Percentiles rank a stretch among this genome's conserved stretches.
These are phyloP conservation scores for Lepisosteus oculatus DNA, from an alignment of 2,113 vertebrate species.

Conservation along the genomic window DNA sequence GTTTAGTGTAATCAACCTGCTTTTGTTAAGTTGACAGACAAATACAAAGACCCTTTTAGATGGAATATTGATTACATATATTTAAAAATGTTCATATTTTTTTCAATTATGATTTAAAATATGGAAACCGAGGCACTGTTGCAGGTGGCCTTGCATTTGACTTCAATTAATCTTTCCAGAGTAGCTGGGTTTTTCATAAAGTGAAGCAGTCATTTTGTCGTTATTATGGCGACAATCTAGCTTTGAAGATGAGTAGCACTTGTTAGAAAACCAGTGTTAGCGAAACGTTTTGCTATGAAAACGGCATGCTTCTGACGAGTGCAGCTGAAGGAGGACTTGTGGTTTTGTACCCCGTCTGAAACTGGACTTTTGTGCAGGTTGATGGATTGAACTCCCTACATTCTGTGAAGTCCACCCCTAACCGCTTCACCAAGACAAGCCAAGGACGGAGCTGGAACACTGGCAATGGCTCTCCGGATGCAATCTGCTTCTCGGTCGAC, in stretches of 20 bases:
- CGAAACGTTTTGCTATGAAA: too few species aligned
- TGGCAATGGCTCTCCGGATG: constrained; percentile 95
- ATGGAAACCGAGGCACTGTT: constrained; percentile 23
- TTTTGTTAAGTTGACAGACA: too few species aligned
- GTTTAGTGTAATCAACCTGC: too few species aligned
- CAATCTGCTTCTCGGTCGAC: constrained; percentile 94
- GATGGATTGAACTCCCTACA: constrained; percentile 93
- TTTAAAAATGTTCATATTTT: too few species aligned
- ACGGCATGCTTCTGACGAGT: background rate
- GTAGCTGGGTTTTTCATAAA: constrained; percentile 18
- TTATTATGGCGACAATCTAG: constrained; percentile 34
- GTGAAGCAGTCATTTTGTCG: constrained; percentile 29
- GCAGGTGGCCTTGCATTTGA: constrained; percentile 11
- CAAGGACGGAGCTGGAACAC: constrained; percentile 99
- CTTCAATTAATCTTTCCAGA: constrained; percentile 15
- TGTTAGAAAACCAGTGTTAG: background rate
- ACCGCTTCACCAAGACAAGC: constrained; percentile 96
- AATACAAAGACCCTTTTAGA: too few species aligned
- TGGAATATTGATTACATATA: too few species aligned
- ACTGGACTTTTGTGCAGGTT: constrained; percentile 58
- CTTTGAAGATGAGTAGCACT: background rate
- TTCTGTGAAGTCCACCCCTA: constrained; percentile 91
- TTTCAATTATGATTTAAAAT: too few species aligned
- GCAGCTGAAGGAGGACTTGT: background rate
- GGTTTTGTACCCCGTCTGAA: background rate